Percentiles rank a stretch among this genome's conserved stretches.
These are phyloP conservation scores for Phrixothrix hirtus DNA, from an alignment of 2,888 invertebrate genomes.

Conservation along the genomic window DNA sequence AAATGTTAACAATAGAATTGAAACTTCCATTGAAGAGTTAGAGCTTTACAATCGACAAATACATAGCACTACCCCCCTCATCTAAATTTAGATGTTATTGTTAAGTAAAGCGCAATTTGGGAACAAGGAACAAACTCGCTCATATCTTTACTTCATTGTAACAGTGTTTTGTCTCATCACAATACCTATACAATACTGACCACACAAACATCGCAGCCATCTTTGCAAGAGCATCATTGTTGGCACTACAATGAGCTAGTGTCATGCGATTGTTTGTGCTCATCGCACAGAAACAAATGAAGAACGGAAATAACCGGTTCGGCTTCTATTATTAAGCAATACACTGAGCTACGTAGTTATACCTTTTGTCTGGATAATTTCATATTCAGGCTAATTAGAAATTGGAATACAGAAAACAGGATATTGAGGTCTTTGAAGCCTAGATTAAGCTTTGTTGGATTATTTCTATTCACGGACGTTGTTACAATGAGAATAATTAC, in stretches of 20 bases:
- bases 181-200: constrained; percentile 49
- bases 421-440: constrained; percentile 43
- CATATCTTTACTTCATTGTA: constrained; percentile 46
- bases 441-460: constrained; percentile 37
- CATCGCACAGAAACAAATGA: constrained; percentile 52
- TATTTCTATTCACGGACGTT: constrained; percentile 29
- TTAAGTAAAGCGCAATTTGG: constrained; percentile 40
- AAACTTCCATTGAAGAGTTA: constrained; percentile 19
- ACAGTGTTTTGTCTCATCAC: constrained; percentile 47
- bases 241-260: constrained; percentile 49
- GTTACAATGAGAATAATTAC: constrained; percentile 32
- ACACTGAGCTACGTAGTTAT: constrained; percentile 41
- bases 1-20: constrained; percentile 13
- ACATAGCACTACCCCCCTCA: constrained; percentile 3
- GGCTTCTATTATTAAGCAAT: constrained; percentile 50
- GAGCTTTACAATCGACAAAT: constrained; percentile 15
- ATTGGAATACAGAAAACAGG: constrained; percentile 44
- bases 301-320: constrained; percentile 52
- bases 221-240: constrained; percentile 47
- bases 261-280: constrained; percentile 51
- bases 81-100: constrained; percentile 32
- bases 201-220: constrained; percentile 49
- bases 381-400: constrained; percentile 48
- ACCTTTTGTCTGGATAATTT: constrained; percentile 47
- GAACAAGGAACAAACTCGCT: constrained; percentile 39